A percentile compares a stretch with the other conserved stretches of the same genome.
Evolutionary conservation across 2,888 invertebrate species (phyloP).

Genomic region (Rugalucina vietnamica): DNA sequence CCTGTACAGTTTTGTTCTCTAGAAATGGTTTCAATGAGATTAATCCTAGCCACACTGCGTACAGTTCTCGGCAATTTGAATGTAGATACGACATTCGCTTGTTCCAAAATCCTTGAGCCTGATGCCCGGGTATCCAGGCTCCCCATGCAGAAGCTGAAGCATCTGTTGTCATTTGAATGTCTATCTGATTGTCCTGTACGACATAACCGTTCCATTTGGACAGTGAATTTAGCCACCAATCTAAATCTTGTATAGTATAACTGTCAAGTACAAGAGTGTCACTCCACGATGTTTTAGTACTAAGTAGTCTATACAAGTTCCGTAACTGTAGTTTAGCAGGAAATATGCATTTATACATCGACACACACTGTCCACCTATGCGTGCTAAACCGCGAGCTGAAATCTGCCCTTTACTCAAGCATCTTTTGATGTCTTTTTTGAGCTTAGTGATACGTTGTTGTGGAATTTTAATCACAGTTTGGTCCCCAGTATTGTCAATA

Average conservation of each 20-base stretch:
- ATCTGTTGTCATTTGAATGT: slow-evolving; percentile 29
- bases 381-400: not conserved
- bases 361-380: not conserved
- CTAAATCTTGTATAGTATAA: not conserved
- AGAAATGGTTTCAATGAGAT: not conserved
- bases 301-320: slow-evolving; percentile 16
- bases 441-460: slow-evolving; percentile 3
- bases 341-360: not conserved
- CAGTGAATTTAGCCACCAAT: slow-evolving; percentile 30
- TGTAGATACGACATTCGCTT: not conserved
- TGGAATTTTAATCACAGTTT: not conserved
- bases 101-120: slow-evolving; percentile 29
- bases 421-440: slow-evolving; percentile 11
- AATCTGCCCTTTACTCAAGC: not conserved
- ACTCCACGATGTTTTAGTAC: slow-evolving; percentile 10
- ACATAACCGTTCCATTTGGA: not conserved
- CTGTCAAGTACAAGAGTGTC: slow-evolving; percentile 1
- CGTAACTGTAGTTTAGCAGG: slow-evolving; percentile 27
- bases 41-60: slow-evolving; percentile 18
- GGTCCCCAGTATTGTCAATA: not conserved
- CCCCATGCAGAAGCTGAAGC: slow-evolving; percentile 11
- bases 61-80: slow-evolving; percentile 36
- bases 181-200: not conserved
- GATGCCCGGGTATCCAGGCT: not conserved
- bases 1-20: not conserved